Base-by-base conservation (phyloP, 2,113 vertebrate species). In the Gadus macrocephalus region DNA sequence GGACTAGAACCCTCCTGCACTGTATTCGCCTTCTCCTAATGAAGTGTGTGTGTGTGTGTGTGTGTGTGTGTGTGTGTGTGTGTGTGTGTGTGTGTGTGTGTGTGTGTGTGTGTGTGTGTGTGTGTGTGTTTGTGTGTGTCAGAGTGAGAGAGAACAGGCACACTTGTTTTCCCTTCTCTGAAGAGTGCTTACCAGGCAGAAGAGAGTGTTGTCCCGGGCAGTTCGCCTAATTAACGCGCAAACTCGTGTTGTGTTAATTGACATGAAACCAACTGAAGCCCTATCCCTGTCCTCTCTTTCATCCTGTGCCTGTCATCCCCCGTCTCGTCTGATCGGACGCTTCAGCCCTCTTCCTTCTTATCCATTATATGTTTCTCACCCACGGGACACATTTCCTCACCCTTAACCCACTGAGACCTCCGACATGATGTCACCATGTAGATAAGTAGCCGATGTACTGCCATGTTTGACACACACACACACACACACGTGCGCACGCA, bases 241-340 rank as follows among this genome's bases (percentile, higher is more conserved):
- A 85, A 84, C 73, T 73, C 82, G 78, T 81, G 83, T 83, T 85
- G 82, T 76, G 73, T 77, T 87, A 85, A 88, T 85, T 88, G 83
- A 84, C 83, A 83, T 79, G 74, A 87, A 85, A 88, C 86, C 81
- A 88, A 35, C 31, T 35, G 4, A 35, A 89, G 84, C 82, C 80
- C 76, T 83, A 53, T 73, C 76, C 77, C 27, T 81, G 85, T 68
- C 49, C 28, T 19, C 31, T 3, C 31, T 35, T 35, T 53, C 66
- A 61, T 66, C 75, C 69, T 35, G 19, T 14, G 22, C 60, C 12
- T 3, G 53, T 16, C 53, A 55, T 14, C 53, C 53, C 53, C 53
- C 53, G 12, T 35, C 1, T 35, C 31, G 31, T 35, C 31, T 35
- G 31, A 35, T 35, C 31, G 0, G 31, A 35, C 31, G 6, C 31